A percentile compares a stretch with the other conserved stretches of the same genome.
phyloP scores from a whole-genome alignment of 2,113 vertebrate genomes.

The Aix galericulata region DNA sequence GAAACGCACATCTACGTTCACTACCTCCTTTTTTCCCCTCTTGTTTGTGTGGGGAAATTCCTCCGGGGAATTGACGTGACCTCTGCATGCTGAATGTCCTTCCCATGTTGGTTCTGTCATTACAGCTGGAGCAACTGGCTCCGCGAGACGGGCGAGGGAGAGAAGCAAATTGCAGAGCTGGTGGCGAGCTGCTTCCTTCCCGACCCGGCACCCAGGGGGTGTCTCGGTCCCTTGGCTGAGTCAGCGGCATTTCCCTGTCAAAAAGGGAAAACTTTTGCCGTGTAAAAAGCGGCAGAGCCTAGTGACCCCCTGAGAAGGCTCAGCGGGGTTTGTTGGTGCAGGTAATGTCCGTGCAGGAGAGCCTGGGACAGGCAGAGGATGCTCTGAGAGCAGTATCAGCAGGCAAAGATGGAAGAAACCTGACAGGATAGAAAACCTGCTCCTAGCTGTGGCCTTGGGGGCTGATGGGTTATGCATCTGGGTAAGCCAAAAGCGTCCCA shows the following conservation, averaged over 20 bases:
- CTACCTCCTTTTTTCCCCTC: conserved; percentile 33
- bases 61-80: conserved; percentile 9
- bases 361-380: fast-evolving
- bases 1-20: neutral
- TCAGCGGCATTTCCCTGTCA: neutral
- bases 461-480: neutral
- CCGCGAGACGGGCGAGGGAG: neutral
- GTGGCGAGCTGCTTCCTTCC: neutral
- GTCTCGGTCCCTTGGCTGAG: neutral
- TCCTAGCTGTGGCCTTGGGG: neutral
- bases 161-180: neutral
- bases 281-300: neutral
- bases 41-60: neutral
- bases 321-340: neutral
- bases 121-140: neutral
- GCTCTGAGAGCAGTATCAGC: neutral
- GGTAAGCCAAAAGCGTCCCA: neutral
- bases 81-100: neutral
- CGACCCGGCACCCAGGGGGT: neutral
- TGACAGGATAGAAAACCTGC: fast-evolving
- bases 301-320: neutral
- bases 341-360: neutral
- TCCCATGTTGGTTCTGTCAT: neutral
- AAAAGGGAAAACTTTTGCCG: no score
- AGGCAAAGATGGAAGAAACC: neutral